Evolutionary conservation across 2,888 invertebrate genomes (phyloP), one percentile per base, ranked within the genome.

Genomic region (Subacronicta megacephala): DNA sequence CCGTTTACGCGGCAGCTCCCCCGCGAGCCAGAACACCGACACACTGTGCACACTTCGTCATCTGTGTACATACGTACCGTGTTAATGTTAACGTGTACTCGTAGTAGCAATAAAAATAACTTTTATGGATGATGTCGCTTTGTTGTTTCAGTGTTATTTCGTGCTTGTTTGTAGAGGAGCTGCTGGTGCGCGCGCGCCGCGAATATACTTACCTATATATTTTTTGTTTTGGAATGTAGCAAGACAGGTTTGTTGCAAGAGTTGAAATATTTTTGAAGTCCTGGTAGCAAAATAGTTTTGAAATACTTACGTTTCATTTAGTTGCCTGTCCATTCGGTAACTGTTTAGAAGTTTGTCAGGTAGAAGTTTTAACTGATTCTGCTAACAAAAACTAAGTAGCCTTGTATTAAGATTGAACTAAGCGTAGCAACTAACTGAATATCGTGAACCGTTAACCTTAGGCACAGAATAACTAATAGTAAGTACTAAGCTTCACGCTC

Each of bases 111-210:
- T 66, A 70, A 69, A 69, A 62, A 69, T 63, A 66, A 65, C 63
- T 69, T 69, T 65, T 52, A 65, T 63, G 44, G 47, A 44, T 47
- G 70, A 41, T 69, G 64, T 69, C 70, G 63, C 63, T 69, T 69
- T 69, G 70, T 47, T 65, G 70, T 65, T 46, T 56, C 56, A 56
- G 57, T 44, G 31, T 51, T 50, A 61, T 67, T 51, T 63, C 12
- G 33, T 26, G 62, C 38, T 41, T 18, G 69, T 17, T 38, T 7
- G 47, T 47, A 37, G 29, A 23, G 46, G 3, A 31, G 38, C 35
- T 12, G 20, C 35, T 26, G 50, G 16, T 17, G 18, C 45, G 43
- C 46, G 43, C 35, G 18, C 44, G 43, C 44, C 38, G 33, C 45
- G 45, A 68, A 62, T 42, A 50, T 45, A 26, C 55, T 44, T 26